Evolutionary conservation across 2,888 invertebrate species (phyloP).

Genomic region (Campoplex capitator): DNA sequence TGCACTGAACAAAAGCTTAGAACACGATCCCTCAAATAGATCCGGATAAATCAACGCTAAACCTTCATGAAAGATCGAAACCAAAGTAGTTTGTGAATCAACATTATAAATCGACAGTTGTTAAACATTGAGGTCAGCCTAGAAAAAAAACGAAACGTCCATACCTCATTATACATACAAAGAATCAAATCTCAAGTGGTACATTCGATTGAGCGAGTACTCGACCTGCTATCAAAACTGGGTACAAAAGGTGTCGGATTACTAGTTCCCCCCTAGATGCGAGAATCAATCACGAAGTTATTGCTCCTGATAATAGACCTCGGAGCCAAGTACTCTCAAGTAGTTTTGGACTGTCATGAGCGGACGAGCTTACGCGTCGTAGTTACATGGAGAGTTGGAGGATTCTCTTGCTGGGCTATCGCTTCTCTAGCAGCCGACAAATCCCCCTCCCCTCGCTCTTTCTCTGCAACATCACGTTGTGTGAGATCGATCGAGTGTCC

Average conservation of each 20-base stretch:
- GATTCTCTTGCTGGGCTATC: slow-evolving; percentile 51
- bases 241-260: slow-evolving; percentile 43
- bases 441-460: slow-evolving; percentile 2
- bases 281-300: slow-evolving; percentile 61
- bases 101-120: background rate
- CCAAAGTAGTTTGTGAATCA: background rate
- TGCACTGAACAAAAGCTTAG: background rate
- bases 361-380: slow-evolving; percentile 11
- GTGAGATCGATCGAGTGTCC: slow-evolving; percentile 63
- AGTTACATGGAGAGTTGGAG: slow-evolving; percentile 40
- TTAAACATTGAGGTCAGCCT: background rate
- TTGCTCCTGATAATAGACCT: slow-evolving; percentile 58
- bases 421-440: slow-evolving; percentile 55
- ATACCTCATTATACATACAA: background rate
- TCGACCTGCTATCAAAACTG: background rate
- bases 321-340: slow-evolving; percentile 27
- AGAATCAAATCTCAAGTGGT: background rate
- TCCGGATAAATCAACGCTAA: background rate
- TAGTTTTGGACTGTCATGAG: slow-evolving; percentile 32
- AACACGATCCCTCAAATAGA: background rate
- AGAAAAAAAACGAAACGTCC: background rate
- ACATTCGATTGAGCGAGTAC: background rate
- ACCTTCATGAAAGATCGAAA: background rate
- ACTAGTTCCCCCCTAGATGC: slow-evolving; percentile 40
- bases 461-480: slow-evolving; percentile 45